Evolutionary conservation across 1,140 invertebrate genomes (phyloP), one percentile per base, ranked within the genome.

Genomic region (Drosophila nigrodunni): DNA sequence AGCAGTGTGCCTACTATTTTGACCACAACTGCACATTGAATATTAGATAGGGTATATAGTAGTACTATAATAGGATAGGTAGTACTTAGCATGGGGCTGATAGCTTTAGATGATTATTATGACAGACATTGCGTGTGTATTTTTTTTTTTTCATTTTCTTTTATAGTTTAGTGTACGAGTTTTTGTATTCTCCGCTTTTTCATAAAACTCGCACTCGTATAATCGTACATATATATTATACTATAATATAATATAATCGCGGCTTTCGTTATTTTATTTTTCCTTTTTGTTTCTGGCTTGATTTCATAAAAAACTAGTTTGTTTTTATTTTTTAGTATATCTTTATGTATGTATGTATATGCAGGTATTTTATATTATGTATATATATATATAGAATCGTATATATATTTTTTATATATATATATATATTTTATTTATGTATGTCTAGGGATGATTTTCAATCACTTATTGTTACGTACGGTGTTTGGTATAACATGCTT

Each of bases 401-500:
- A 66, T 54, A 82, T 83, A 52, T 74, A 77, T 80, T 69, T 69
- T 60, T 67, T 41, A 15, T 15, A 15, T 15, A 15, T 15, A 41
- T 60, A 54, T 55, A 13, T 59, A 46, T 58, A 59, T 67, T 18
- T 21, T 82, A 68, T 75, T 37, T 60, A 64, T 75, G 64, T 88
- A 88, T 83, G 85, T 83, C 83, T 88, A 88, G 82, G 85, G 85
- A 91, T 91, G 88, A 91, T 91, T 91, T 90, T 91, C 73, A 91
- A 91, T 91, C 88, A 90, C 88, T 91, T 91, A 91, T 91, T 91
- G 88, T 91, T 91, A 91, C 87, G 82, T 91, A 91, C 88, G 88
- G 88, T 91, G 88, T 91, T 90, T 90, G 77, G 80, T 90, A 90
- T 82, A 87, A 82, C 73, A 77, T 87, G 77, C 77, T 78, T 80